A percentile compares a stretch with the other conserved stretches of the same genome.
Conservation (phyloP, 2,113 vertebrate genomes). For the Campylorhamphus procurvoides region DNA sequence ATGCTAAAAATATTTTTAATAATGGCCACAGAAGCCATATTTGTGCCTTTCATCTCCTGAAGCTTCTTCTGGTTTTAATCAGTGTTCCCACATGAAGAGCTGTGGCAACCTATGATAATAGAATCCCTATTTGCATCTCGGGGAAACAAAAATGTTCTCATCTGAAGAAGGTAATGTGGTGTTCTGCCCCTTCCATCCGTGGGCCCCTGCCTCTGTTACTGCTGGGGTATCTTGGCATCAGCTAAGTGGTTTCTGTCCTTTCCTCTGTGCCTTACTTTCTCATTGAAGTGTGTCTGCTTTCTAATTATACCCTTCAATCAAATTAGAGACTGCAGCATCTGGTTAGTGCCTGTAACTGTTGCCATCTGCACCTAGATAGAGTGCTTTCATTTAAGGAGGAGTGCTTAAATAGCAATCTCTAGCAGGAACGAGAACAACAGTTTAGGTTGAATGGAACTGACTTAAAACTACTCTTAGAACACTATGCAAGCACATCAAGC, state of each 20-base stretch:
- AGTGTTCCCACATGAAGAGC: slow-evolving; percentile 81
- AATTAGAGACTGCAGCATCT: slow-evolving; percentile 97
- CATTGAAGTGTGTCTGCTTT: slow-evolving; percentile 92
- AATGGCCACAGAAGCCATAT: slow-evolving; percentile 82
- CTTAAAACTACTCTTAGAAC: slow-evolving; percentile 64
- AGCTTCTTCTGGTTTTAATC: slow-evolving; percentile 81
- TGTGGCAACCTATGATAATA: slow-evolving; percentile 81
- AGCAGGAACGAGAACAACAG: slow-evolving; percentile 44
- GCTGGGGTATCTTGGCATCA: slow-evolving; percentile 79
- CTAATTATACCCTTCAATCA: slow-evolving; percentile 97
- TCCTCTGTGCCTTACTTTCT: slow-evolving; percentile 78
- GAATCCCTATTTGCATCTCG: slow-evolving; percentile 74
- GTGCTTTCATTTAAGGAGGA: slow-evolving; percentile 77
- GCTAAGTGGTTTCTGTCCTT: slow-evolving; percentile 84
- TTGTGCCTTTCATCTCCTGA: slow-evolving; percentile 78
- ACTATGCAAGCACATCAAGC: not conserved
- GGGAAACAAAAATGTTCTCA: slow-evolving; percentile 72
- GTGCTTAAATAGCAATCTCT: slow-evolving; percentile 59
- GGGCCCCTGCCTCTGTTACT: slow-evolving; percentile 73
- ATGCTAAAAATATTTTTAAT: slow-evolving; percentile 84
- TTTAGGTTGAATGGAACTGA: slow-evolving; percentile 36
- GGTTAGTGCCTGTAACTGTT: slow-evolving; percentile 89
- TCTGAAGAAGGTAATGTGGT: slow-evolving; percentile 71
- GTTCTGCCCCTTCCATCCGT: slow-evolving; percentile 64
- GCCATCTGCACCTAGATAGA: slow-evolving; percentile 91